A percentile compares a stretch with the other conserved stretches of the same genome.
These are phyloP conservation scores for Pristionchus arcanus DNA, from an alignment of 2,888 invertebrate species.

Conservation along the genomic window DNA sequence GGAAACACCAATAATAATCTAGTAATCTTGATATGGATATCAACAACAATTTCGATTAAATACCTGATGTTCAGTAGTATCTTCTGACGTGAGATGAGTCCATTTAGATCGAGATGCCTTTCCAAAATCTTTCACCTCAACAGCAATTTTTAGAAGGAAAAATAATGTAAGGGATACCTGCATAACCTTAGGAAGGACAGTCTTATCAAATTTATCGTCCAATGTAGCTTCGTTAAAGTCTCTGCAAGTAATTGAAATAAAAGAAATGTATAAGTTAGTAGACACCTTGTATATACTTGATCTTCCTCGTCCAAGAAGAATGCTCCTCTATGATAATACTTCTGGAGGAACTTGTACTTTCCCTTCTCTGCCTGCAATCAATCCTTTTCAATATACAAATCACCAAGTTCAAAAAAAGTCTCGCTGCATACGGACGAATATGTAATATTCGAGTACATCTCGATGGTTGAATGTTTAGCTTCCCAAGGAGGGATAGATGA, in stretches of 20 bases:
- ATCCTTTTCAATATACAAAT: neutral
- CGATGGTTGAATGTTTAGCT: too few species aligned
- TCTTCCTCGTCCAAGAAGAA: slow-evolving; percentile 88
- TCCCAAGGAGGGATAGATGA: too few species aligned
- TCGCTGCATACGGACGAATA: too few species aligned
- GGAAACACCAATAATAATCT: too few species aligned
- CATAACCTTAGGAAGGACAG: slow-evolving; percentile 98
- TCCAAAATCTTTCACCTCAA: slow-evolving; percentile 95
- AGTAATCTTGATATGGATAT: too few species aligned
- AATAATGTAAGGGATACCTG: slow-evolving; percentile 83
- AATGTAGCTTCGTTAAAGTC: slow-evolving; percentile 96
- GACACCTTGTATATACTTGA: slow-evolving; percentile 64
- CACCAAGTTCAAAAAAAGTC: neutral
- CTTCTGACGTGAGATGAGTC: slow-evolving; percentile 98
- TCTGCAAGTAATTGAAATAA: slow-evolving; percentile 79
- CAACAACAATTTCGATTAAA: neutral
- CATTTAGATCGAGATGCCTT: slow-evolving; percentile 98
- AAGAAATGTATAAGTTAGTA: neutral
- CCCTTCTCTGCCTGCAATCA: slow-evolving; percentile 87
- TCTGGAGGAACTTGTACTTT: slow-evolving; percentile 99
- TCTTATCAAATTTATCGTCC: slow-evolving; percentile 99
- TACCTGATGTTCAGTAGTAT: slow-evolving; percentile 88
- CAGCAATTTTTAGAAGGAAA: neutral
- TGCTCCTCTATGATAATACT: slow-evolving; percentile 99
- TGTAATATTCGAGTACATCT: neutral